A percentile compares a stretch with the other conserved stretches of the same genome.
Conservation (phyloP, 1,140 invertebrate species). For the Drosophila littoralis region DNA sequence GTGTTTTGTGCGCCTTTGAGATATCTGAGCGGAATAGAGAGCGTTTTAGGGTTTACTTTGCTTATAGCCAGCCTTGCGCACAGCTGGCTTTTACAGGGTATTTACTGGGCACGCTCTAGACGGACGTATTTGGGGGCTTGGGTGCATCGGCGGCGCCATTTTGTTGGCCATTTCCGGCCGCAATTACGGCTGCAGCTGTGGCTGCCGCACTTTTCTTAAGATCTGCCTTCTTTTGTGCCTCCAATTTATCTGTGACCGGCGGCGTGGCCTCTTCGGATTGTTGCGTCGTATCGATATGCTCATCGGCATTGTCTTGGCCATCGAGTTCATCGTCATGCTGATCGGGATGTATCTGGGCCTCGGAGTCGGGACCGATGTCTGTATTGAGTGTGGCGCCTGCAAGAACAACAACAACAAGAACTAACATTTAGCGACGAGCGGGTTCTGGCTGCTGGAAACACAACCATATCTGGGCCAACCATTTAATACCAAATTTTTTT, state of each 20-base stretch:
- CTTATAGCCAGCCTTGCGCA: constrained; percentile 54
- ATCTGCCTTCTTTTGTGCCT: constrained; percentile 80
- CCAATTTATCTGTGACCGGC: constrained; percentile 81
- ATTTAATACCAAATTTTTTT: neutral
- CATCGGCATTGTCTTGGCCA: constrained; percentile 78
- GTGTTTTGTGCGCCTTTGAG: constrained; percentile 62
- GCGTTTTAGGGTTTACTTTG: constrained; percentile 26
- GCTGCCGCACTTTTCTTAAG: constrained; percentile 73
- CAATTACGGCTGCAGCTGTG: constrained; percentile 66
- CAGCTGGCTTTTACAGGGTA: constrained; percentile 10
- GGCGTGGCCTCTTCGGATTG: constrained; percentile 81
- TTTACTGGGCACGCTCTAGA: constrained; percentile 44
- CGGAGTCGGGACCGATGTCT: constrained; percentile 83
- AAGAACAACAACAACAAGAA: constrained; percentile 84
- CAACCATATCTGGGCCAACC: constrained; percentile 25
- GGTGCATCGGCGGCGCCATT: constrained; percentile 61
- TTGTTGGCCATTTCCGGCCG: constrained; percentile 71
- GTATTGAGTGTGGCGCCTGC: constrained; percentile 84
- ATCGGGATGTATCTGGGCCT: constrained; percentile 83
- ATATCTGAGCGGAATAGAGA: constrained; percentile 42
- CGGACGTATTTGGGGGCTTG: constrained; percentile 81
- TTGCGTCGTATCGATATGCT: constrained; percentile 82
- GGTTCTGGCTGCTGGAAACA: constrained; percentile 17
- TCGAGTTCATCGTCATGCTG: constrained; percentile 78
- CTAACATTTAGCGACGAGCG: constrained; percentile 81